Evolutionary conservation across 2,113 vertebrate species (phyloP).

Genomic region (Butorides virescens): DNA sequence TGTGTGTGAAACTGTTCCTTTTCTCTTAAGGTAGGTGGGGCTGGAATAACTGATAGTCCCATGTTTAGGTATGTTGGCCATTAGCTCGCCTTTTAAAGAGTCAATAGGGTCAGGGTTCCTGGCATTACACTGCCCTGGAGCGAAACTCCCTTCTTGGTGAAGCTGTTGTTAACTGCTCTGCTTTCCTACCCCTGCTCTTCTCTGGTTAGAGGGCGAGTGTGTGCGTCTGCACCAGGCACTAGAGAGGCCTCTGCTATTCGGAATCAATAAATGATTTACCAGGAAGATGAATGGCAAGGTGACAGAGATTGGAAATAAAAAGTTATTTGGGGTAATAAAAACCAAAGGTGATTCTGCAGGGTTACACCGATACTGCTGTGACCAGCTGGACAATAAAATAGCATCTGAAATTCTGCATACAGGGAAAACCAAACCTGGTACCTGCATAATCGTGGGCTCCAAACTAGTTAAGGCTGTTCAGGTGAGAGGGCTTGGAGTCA

Average conservation of each 20-base stretch:
- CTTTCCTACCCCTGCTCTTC: neutral
- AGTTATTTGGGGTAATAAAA: neutral
- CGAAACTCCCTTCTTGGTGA: neutral
- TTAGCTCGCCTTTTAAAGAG: neutral
- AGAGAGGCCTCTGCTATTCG: neutral
- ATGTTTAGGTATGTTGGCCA: neutral
- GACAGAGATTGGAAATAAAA: neutral
- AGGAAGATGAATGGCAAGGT: neutral
- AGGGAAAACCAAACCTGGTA: neutral
- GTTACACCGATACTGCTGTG: neutral
- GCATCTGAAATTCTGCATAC: neutral
- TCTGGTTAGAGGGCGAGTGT: neutral
- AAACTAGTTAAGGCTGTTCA: neutral
- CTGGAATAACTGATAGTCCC: neutral
- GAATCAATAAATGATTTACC: neutral
- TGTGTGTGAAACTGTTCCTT: neutral
- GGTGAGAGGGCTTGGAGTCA: neutral
- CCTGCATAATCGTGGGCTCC: fast-evolving
- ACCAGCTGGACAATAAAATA: neutral
- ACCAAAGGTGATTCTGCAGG: neutral
- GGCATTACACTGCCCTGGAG: neutral
- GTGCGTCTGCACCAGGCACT: neutral
- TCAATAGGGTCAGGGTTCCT: neutral
- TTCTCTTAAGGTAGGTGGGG: neutral
- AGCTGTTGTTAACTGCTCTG: neutral